Evolutionary conservation across 2,888 invertebrate species (phyloP).

Genomic region (Rhamphomyia laevipes): DNA sequence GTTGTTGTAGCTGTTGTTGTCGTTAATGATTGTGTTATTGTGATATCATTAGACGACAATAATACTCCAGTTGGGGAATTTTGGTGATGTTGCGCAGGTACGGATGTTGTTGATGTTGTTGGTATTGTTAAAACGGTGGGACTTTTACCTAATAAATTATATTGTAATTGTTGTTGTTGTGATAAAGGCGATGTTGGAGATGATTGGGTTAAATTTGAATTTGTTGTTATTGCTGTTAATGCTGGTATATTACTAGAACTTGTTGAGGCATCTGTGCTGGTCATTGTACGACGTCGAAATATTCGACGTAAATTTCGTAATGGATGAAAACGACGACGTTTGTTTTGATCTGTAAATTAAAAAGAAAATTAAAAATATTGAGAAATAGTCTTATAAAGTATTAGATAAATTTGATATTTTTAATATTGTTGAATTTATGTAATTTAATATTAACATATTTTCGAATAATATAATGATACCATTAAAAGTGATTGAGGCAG

Average conservation of each 20-base stretch:
- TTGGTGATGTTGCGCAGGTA: conserved; percentile 14
- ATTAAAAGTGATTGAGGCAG: too few relatives aligned
- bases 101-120: conserved; percentile 15
- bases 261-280: conserved; percentile 23
- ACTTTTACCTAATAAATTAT: not conserved
- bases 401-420: too few relatives aligned
- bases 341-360: conserved; percentile 29
- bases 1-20: conserved; percentile 11
- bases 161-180: not conserved
- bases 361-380: conserved; percentile 2
- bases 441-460: too few relatives aligned
- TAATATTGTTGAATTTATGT: too few relatives aligned
- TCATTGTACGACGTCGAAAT: conserved; percentile 36
- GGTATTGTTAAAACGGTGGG: conserved; percentile 12
- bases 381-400: too few relatives aligned
- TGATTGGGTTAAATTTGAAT: conserved; percentile 11
- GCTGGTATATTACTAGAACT: conserved; percentile 11
- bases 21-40: conserved; percentile 9
- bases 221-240: conserved; percentile 10
- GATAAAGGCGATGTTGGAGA: conserved; percentile 26
- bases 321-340: conserved; percentile 36
- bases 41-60: conserved; percentile 9
- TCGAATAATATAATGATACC: too few relatives aligned
- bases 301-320: conserved; percentile 36
- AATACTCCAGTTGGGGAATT: conserved; percentile 12